Percentiles rank a stretch among this genome's conserved stretches.
These are phyloP conservation scores for Kryptolebias marmoratus DNA, from an alignment of 2,113 vertebrate species.

Conservation along the genomic window DNA sequence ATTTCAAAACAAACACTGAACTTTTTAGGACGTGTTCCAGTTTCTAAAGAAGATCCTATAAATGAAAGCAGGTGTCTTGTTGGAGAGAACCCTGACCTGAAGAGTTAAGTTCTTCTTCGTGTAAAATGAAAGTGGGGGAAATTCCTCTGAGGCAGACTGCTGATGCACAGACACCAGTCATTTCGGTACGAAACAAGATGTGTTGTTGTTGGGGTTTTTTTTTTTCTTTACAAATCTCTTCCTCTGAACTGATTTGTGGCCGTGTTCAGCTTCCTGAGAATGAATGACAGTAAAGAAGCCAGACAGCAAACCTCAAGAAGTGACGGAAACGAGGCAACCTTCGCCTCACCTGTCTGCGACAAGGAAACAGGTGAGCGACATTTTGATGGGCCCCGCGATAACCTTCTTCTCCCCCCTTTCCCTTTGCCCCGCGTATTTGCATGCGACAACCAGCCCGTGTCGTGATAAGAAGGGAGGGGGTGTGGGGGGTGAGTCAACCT, in stretches of 20 bases:
- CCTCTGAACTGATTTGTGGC: conserved; percentile 41
- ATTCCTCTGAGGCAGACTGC: conserved; percentile 49
- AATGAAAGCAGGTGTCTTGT: neutral
- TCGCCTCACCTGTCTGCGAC: neutral
- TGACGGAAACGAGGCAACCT: neutral
- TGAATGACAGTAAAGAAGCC: conserved; percentile 24
- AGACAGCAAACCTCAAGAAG: conserved; percentile 21
- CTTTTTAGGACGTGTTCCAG: no score
- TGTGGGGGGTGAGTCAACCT: conserved; percentile 2
- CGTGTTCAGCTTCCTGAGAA: conserved; percentile 55
- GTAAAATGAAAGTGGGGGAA: conserved; percentile 64
- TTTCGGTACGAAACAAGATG: conserved; percentile 40
- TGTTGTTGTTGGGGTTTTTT: conserved; percentile 2
- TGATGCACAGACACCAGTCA: conserved; percentile 39
- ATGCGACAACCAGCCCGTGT: conserved; percentile 11
- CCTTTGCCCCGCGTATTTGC: conserved; percentile 8
- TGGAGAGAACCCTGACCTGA: conserved; percentile 13
- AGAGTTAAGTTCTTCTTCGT: conserved; percentile 33
- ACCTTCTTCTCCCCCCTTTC: conserved; percentile 10
- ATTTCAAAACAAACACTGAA: neutral
- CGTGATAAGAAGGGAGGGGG: neutral
- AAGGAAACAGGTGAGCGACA: conserved; percentile 21
- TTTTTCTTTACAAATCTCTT: conserved; percentile 26
- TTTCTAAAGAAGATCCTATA: neutral
- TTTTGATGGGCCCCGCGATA: conserved; percentile 29